phyloP scores from a whole-genome alignment of 92 coral and sea anemone genomes.

The Palythoa grandis region DNA sequence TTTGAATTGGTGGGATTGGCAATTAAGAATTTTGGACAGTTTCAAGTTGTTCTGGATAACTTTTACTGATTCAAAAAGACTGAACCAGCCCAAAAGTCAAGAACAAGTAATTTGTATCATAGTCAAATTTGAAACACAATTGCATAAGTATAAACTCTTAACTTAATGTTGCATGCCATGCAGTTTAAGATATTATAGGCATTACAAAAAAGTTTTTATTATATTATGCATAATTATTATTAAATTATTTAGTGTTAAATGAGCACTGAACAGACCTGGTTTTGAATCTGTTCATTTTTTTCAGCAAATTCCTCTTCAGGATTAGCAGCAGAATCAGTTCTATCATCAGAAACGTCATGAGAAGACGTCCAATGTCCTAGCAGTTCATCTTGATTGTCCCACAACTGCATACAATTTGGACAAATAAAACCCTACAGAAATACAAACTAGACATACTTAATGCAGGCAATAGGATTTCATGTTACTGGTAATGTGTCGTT shows the following conservation, averaged over 20 bases:
- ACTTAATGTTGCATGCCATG: too few relatives aligned
- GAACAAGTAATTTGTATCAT: too few relatives aligned
- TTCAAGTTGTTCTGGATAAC: too few relatives aligned
- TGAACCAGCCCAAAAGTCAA: too few relatives aligned
- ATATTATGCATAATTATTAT: background rate
- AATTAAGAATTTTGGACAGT: too few relatives aligned
- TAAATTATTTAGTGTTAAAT: background rate
- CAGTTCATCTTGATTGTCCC: conserved; percentile 89
- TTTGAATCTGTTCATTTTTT: conserved; percentile 28
- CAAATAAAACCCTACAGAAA: conserved; percentile 92
- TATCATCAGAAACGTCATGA: conserved; percentile 58
- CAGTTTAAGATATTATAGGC: background rate
- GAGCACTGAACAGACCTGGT: conserved; percentile 27
- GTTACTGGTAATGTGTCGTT: too few relatives aligned
- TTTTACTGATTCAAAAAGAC: too few relatives aligned
- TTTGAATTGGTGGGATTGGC: too few relatives aligned
- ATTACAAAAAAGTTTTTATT: background rate
- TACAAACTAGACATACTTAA: background rate
- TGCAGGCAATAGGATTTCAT: background rate
- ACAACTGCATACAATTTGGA: conserved; percentile 91
- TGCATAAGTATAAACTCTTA: too few relatives aligned
- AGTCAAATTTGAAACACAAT: too few relatives aligned
- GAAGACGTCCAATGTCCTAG: conserved; percentile 79
- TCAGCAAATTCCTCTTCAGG: conserved; percentile 27
- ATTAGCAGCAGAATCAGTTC: background rate